Conservation (phyloP, 2,888 invertebrate genomes). For the Cylloceria caligata region DNA sequence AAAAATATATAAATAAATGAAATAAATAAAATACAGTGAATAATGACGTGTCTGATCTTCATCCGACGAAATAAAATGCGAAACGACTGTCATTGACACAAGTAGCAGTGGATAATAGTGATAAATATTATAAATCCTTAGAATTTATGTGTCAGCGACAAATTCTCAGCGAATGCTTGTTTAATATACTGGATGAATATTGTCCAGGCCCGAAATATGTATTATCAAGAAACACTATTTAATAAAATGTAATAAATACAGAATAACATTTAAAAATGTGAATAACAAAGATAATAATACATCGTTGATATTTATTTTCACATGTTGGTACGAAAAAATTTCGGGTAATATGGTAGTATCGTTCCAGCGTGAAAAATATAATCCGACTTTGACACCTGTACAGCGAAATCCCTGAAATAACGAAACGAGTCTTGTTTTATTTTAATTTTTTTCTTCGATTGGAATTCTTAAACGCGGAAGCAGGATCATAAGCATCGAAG, state of each 20-base stretch:
- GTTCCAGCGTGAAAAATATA: not conserved
- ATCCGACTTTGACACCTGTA: constrained; percentile 41
- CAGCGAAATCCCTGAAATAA: constrained; percentile 31
- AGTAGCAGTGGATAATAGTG: constrained; percentile 19
- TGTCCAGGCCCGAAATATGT: not conserved
- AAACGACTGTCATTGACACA: constrained; percentile 22
- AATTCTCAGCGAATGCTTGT: not conserved
- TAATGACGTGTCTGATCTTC: constrained; percentile 20
- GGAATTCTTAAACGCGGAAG: constrained; percentile 52
- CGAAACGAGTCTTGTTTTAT: not conserved
- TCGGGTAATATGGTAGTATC: not conserved
- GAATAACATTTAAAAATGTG: not conserved
- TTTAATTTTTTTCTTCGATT: constrained; percentile 8
- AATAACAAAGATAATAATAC: constrained; percentile 6
- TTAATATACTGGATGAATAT: constrained; percentile 11
- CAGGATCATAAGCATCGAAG: not conserved
- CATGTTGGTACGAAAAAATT: not conserved
- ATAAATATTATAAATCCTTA: constrained; percentile 20
- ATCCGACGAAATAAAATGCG: constrained; percentile 45
- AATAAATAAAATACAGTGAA: constrained; percentile 38
- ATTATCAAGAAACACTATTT: not conserved
- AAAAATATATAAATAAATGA: constrained; percentile 31
- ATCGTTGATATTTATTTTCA: not conserved
- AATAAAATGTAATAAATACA: not conserved
- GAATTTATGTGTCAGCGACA: constrained; percentile 10